Evolutionary conservation across 2,888 invertebrate species (phyloP).

Genomic region (Xanthostigma xanthostigma): DNA sequence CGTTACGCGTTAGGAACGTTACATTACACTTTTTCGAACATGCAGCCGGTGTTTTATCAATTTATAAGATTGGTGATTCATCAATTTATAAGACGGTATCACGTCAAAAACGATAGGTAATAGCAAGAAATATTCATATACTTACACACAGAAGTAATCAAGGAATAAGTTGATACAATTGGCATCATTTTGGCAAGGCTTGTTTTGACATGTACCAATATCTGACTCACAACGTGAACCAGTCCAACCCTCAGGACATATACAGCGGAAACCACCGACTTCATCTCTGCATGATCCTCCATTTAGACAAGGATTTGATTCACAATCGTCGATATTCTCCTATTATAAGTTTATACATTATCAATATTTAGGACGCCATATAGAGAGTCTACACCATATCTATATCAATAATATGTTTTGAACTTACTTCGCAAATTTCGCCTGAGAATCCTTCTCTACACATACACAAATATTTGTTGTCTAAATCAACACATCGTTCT

Average conservation of each 20-base stretch:
- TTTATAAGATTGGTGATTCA: too few species aligned
- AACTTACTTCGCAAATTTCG: constrained; percentile 52
- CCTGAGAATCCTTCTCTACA: constrained; percentile 85
- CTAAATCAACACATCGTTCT: constrained; percentile 75
- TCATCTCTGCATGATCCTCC: constrained; percentile 80
- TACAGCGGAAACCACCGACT: constrained; percentile 68
- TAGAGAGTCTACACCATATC: too few species aligned
- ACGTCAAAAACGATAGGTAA: constrained; percentile 6
- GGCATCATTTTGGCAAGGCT: constrained; percentile 87
- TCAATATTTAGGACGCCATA: too few species aligned
- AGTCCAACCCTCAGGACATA: constrained; percentile 75
- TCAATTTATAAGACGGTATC: too few species aligned
- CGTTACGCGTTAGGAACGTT: too few species aligned
- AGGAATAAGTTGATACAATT: constrained; percentile 83
- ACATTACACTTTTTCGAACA: too few species aligned
- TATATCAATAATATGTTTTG: constrained; percentile 2
- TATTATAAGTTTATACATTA: constrained; percentile 10
- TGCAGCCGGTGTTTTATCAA: too few species aligned
- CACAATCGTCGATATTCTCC: constrained; percentile 75
- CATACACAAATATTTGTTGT: constrained; percentile 73
- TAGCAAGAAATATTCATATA: constrained; percentile 17
- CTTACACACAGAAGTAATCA: constrained; percentile 79
- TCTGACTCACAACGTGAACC: constrained; percentile 75
- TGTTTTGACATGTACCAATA: constrained; percentile 71
- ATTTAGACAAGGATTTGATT: constrained; percentile 71